Evolutionary conservation across 1,140 invertebrate species (phyloP), one percentile per base, ranked within the genome.

Genomic region (Eriosoma lanigerum): DNA sequence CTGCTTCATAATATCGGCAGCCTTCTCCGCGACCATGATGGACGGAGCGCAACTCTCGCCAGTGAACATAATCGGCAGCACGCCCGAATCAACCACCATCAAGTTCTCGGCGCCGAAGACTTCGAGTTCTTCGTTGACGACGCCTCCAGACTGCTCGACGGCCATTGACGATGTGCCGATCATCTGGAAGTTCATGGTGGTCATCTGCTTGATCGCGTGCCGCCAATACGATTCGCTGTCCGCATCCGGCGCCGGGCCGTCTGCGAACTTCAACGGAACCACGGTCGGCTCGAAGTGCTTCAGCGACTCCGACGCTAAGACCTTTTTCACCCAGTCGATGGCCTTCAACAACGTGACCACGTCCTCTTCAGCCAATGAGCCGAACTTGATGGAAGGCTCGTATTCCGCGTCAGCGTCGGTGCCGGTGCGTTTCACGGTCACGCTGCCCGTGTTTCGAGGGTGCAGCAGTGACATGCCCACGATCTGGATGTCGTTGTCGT

Each of bases 1-100:
- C 13, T 17, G 6, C 48, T 64, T 72, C n/a, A 90, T 89, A 1
- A 90, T 85, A 83, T 89, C 88, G 3, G 88, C 86, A 0, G 84
- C 88, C 84, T 88, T 87, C 82, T 90, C 89, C 4, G 86, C 89
- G 81, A 90, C 88, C 89, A 90, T 90, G 81, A 89, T 86, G n/a
- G 86, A 83, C 12, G 88, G 86, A 12, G 87, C 88, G 15, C 66
- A 44, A 29, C 64, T 70, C 80, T 85, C 87, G 12, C 81, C 80
- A 4, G 84, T 84, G 5, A 84, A 83, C n/a, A 86, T 83, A 10
- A 73, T 83, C 9, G 87, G 87, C 83, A 87, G 86, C 26, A 86
- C 83, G 9, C 85, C 86, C 8, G 85, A 86, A 81, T 88, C 87
- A 0, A 84, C 84, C 1, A 88, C 86, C 24, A 86, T 81, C 1